phyloP scores from a whole-genome alignment of 2,113 vertebrate species.

The Triplophysa siluroides region DNA sequence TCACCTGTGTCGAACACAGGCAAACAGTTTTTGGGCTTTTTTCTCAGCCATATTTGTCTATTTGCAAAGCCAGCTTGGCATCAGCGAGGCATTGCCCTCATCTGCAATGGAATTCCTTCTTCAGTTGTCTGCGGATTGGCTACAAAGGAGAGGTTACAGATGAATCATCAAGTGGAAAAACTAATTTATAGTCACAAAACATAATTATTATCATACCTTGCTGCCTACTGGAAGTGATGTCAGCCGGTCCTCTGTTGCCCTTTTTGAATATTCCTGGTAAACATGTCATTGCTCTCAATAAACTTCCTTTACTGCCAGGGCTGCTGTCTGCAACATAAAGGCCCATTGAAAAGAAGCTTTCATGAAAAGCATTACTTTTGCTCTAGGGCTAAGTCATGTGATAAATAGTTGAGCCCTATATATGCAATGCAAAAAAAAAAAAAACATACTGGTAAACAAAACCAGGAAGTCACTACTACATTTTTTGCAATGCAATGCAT shows the following conservation, averaged over 20 bases:
- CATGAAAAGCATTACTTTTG: slow-evolving; percentile 56
- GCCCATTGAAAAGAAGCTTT: slow-evolving; percentile 50
- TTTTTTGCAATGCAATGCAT: no score
- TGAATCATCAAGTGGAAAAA: not conserved
- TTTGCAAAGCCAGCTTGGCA: slow-evolving; percentile 27
- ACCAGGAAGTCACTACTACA: no score
- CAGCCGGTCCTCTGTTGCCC: slow-evolving; percentile 42
- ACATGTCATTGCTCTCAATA: slow-evolving; percentile 63
- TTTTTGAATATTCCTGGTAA: slow-evolving; percentile 59
- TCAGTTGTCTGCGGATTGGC: slow-evolving; percentile 60
- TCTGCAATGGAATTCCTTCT: slow-evolving; percentile 70
- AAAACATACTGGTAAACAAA: no score
- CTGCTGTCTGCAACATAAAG: slow-evolving; percentile 66
- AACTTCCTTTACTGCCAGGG: slow-evolving; percentile 42
- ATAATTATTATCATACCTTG: slow-evolving; percentile 56
- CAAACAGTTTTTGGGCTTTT: not conserved
- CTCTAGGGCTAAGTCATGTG: slow-evolving; percentile 47
- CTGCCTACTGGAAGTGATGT: slow-evolving; percentile 49
- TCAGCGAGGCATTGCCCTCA: slow-evolving; percentile 32
- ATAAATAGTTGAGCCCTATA: slow-evolving; percentile 50
- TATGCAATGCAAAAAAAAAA: not conserved
- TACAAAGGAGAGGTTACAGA: slow-evolving; percentile 46
- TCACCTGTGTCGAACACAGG: not conserved
- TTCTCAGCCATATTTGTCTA: slow-evolving; percentile 34
- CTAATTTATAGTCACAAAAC: not conserved